Evolutionary conservation across 1,140 invertebrate genomes (phyloP), one percentile per base, ranked within the genome.

Genomic region (Dolichoris vasculosae): DNA sequence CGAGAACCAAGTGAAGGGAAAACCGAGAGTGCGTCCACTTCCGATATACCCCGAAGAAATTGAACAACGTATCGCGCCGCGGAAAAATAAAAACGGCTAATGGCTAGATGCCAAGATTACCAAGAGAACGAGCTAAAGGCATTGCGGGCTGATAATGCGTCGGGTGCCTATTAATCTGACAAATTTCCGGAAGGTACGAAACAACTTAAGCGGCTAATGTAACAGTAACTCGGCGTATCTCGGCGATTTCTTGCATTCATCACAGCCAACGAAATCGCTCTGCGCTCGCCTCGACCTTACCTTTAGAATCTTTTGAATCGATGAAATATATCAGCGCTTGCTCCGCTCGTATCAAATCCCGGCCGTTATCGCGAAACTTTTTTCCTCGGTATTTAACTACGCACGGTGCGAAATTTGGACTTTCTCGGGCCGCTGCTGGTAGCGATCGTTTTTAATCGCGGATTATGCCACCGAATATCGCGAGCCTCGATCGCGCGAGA

Each of bases 171-270:
- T 67, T 67, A 67, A 67, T 32, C 63, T 11, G 63, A 35, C 32
- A 35, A 67, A 67, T 67, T 67, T 67, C 30, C 63, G 63, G 63
- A 67, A 67, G 63, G 32, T 67, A 67, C 20, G 63, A 67, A 67
- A 67, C 63, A 35, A 67, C 30, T 67, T 35, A 30, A 63, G 59
- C 26, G 59, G 23, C n/a, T 63, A 63, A 63, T 63, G n/a, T n/a
- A 67, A 35, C 63, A 30, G 63, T 67, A 30, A 35, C 17, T 17
- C 63, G 63, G 3, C 63, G 63, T 35, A 30, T 30, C 32, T 67
- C 63, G 7, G 0, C n/a, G 30, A 32, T 32, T 32, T 35, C 30
- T 30, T 67, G 30, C 32, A 30, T 32, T 32, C n/a, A 23, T 30
- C 63, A 17, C 13, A 17, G n/a, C 0, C 6, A 15, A n/a, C 15